phyloP scores from a whole-genome alignment of 2,113 vertebrate species.

The Eurypyga helias region DNA sequence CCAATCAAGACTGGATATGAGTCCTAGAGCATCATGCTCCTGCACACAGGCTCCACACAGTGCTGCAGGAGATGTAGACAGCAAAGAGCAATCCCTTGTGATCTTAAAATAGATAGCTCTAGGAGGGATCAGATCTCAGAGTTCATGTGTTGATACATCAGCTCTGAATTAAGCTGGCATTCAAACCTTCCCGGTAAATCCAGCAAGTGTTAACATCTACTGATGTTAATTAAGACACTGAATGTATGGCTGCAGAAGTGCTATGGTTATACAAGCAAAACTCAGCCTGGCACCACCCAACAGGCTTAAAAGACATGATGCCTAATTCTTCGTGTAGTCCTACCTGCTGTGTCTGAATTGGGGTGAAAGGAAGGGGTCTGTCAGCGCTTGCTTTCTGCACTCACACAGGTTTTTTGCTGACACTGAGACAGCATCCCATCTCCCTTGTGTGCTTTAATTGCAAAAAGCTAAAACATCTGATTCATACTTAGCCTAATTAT shows the following conservation, averaged over 20 bases:
- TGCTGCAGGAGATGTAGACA: background rate
- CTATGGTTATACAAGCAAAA: background rate
- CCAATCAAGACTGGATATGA: background rate
- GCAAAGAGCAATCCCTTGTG: background rate
- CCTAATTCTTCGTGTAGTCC: background rate
- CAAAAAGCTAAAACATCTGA: constrained; percentile 27
- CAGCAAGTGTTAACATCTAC: background rate
- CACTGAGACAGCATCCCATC: background rate
- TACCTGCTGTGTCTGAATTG: accelerated
- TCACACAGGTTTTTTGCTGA: background rate
- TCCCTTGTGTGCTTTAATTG: background rate
- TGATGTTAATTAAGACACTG: background rate
- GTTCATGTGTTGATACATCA: background rate
- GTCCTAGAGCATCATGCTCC: background rate
- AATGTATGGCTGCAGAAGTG: background rate
- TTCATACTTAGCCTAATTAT: constrained; percentile 50
- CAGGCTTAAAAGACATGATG: background rate
- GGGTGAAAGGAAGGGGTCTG: background rate
- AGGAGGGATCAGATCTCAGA: background rate
- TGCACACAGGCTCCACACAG: background rate
- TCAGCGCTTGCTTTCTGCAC: background rate
- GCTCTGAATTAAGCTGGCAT: background rate
- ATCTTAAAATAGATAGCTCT: background rate
- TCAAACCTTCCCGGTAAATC: background rate
- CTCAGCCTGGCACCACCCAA: background rate